Percentiles rank a stretch among this genome's conserved stretches.
Conservation (phyloP, 2,113 vertebrate species). For the Noctilio leporinus region DNA sequence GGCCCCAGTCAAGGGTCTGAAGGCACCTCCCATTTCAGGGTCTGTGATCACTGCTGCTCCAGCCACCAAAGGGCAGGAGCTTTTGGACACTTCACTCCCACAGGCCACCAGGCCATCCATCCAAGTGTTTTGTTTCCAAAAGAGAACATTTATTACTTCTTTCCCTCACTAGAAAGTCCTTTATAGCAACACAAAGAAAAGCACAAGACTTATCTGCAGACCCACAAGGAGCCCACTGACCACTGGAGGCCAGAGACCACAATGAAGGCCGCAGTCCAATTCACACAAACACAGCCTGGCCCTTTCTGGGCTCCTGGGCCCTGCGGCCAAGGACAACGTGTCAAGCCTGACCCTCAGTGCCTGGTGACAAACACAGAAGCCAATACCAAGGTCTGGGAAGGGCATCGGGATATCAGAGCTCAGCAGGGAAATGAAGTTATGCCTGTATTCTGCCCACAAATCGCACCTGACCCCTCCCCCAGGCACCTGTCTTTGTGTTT, state of each 20-base stretch:
- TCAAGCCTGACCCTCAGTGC: neutral
- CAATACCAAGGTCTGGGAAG: neutral
- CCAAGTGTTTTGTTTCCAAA: neutral
- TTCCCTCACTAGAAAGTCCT: constrained; percentile 1
- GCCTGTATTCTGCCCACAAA: neutral
- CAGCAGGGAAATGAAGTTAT: neutral
- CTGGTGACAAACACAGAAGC: neutral
- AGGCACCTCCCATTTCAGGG: neutral
- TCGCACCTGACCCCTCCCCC: neutral
- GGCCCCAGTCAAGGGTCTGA: neutral
- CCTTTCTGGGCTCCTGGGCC: neutral
- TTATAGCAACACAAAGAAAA: neutral
- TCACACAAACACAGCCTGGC: neutral
- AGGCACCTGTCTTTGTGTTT: neutral
- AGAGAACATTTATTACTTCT: constrained; percentile 45
- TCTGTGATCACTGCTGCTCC: neutral
- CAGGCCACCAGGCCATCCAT: neutral
- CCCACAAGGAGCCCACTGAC: neutral
- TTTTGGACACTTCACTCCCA: accelerated
- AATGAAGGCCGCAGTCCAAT: neutral
- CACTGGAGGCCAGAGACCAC: neutral
- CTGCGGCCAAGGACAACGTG: neutral
- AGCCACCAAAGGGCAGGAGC: neutral
- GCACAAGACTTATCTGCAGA: neutral
- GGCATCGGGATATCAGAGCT: neutral